These are phyloP conservation scores for Pocillopora verrucosa DNA, from an alignment of 64 coral and sea anemone species.

Conservation along the genomic window DNA sequence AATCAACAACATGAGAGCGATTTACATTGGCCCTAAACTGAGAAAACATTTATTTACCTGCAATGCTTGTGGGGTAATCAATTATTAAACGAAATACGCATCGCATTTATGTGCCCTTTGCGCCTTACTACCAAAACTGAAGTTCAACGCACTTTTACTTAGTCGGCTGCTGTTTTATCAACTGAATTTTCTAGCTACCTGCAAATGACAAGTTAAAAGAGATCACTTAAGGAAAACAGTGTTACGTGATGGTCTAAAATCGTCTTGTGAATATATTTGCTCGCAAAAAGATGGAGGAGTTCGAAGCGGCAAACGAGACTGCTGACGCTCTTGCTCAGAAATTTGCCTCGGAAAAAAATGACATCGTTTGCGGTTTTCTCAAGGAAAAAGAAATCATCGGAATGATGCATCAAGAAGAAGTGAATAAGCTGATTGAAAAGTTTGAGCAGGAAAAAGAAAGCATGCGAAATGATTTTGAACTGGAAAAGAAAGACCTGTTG, in stretches of 20 bases:
- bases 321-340: neutral
- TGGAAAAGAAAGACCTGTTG: constrained; percentile 52
- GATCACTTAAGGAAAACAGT: neutral
- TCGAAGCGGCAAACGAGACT: neutral
- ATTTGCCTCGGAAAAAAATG: constrained; percentile 54
- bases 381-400: constrained; percentile 80
- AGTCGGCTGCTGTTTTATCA: neutral
- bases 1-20: no score
- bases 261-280: neutral
- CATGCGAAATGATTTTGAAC: constrained; percentile 49
- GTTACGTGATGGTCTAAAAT: neutral
- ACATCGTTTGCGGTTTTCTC: constrained; percentile 81
- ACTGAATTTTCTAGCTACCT: neutral
- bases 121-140: neutral
- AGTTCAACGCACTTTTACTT: neutral
- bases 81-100: constrained; percentile 14
- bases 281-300: constrained; percentile 21
- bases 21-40: no score
- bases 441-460: constrained; percentile 62
- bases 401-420: constrained; percentile 51
- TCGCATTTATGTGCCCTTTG: neutral
- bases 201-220: neutral
- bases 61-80: neutral
- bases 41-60: neutral
- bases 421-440: constrained; percentile 19